phyloP scores from a whole-genome alignment of 2,113 vertebrate species.

The Machaerirhynchus nigripectus region DNA sequence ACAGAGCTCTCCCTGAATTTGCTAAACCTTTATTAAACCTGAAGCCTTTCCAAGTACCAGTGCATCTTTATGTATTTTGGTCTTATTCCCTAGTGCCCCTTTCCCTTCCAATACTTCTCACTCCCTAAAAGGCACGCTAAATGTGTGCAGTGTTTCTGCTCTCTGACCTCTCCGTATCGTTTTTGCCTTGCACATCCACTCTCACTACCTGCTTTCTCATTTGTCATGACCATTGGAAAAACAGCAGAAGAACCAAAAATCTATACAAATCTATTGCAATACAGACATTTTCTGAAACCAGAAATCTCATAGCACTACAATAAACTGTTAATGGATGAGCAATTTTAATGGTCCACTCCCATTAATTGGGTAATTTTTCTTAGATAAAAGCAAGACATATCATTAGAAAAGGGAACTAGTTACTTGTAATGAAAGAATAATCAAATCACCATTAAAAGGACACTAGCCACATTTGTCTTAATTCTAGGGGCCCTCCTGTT shows the following conservation, averaged over 20 bases:
- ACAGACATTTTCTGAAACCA: background rate
- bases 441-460: conserved; percentile 41
- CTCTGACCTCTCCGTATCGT: background rate
- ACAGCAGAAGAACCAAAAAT: background rate
- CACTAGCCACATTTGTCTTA: conserved; percentile 38
- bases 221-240: background rate
- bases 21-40: background rate
- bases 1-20: background rate
- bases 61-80: background rate
- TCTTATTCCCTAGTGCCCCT: background rate
- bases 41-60: background rate
- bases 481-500: conserved; percentile 6
- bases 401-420: conserved; percentile 50
- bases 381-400: conserved; percentile 22
- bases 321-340: background rate
- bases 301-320: background rate
- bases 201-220: background rate
- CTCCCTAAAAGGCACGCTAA: background rate
- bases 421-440: conserved; percentile 40
- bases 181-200: background rate
- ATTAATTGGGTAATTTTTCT: conserved; percentile 4
- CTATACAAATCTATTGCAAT: background rate
- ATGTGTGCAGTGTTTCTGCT: background rate
- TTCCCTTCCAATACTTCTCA: background rate
- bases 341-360: background rate